Base-by-base conservation (phyloP, 2,888 invertebrate genomes). In the Drosophila bunnanda region DNA sequence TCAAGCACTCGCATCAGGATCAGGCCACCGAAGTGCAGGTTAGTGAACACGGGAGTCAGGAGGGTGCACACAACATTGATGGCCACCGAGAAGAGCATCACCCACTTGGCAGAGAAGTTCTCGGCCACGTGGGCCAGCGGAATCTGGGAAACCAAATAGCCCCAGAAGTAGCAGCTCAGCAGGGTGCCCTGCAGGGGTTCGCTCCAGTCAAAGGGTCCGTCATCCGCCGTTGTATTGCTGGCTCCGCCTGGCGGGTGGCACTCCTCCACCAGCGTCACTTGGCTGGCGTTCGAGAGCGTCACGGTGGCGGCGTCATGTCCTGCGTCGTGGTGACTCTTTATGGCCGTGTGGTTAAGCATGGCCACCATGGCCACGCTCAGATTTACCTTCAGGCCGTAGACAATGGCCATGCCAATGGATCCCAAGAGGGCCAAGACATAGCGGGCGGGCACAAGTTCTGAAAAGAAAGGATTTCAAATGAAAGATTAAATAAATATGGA, bases 131-230 rank as follows among this genome's bases (percentile, higher is more conserved):
- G 94, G 3, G 96, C 97, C 44, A 97, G 95, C 80, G 93, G 91
- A 44, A 91, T 88, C 79, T 97, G 96, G 0, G 97, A 96, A 0
- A 97, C 92, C 66, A 97, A 94, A 90, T 97, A 97, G 8, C 97
- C 97, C 95, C 96, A 96, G 91, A 97, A 97, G 89, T 97, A 97
- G 50, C 97, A 95, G 79, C 96, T 96, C 20, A 97, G 93, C 30
- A 97, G 94, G 28, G 95, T 93, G 30, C 97, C 97, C 91, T 97
- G 96, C 4, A 95, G 92, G 6, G 94, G 93, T 54, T 95, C 94
- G 43, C 94, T 93, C 97, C 97, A 97, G 1, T 87, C 91, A 83
- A 97, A 97, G 0, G 96, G 96, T 0, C 96, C 97, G 78, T 96
- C 94, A 93, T 91, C 90, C 7, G 57, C 74, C 10, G 82, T 75